phyloP scores from a whole-genome alignment of 2,888 invertebrate genomes.

The Nymphalis polychloros region DNA sequence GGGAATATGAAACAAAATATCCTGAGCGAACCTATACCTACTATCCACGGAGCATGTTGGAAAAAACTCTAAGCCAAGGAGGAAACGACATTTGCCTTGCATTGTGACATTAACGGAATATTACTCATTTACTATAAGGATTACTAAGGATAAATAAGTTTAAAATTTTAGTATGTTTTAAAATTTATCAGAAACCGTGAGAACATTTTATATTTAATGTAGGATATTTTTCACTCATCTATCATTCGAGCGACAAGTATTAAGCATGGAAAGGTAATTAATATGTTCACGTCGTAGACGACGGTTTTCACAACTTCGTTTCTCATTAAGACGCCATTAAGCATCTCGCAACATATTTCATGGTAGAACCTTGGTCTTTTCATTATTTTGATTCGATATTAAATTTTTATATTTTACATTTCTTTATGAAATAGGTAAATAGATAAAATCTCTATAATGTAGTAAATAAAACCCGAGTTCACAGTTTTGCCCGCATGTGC shows the following conservation, averaged over 20 bases:
- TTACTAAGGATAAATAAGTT: no score
- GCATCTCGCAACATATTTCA: conserved; percentile 48
- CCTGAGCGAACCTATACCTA: no score
- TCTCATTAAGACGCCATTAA: conserved; percentile 70
- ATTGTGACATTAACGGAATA: no score
- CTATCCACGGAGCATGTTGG: no score
- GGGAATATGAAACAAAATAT: no score
- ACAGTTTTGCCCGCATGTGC: no score
- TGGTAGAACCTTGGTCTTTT: conserved; percentile 35
- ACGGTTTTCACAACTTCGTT: conserved; percentile 56
- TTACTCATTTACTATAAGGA: no score
- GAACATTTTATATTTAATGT: neutral
- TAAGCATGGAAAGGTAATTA: conserved; percentile 67
- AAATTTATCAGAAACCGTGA: neutral
- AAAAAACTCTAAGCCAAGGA: no score
- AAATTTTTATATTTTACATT: neutral
- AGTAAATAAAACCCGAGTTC: no score
- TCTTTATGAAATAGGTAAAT: no score
- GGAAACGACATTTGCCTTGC: no score
- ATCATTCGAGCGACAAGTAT: conserved; percentile 61
- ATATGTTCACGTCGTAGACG: conserved; percentile 62
- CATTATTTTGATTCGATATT: conserved; percentile 22
- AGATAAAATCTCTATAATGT: no score
- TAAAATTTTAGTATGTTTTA: neutral
- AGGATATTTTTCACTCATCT: conserved; percentile 48